Evolutionary conservation across 2,113 vertebrate species (phyloP).

Genomic region (Burhinus oedicnemus): DNA sequence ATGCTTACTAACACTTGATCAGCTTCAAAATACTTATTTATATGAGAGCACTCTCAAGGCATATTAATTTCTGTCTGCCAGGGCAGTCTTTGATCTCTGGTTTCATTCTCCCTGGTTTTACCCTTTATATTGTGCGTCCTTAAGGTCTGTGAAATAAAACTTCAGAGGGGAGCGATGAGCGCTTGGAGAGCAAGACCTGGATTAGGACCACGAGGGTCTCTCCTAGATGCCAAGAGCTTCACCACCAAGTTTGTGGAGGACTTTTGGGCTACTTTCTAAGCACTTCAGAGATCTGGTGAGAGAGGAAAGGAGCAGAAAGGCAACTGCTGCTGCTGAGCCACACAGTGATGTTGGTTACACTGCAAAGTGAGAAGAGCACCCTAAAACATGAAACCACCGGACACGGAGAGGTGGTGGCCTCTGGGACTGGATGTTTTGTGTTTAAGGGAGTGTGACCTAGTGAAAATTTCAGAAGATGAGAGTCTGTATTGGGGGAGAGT

Average conservation of each 20-base stretch:
- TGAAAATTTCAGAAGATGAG: not conserved
- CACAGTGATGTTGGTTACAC: not conserved
- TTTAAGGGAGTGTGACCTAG: not conserved
- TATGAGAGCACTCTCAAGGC: not conserved
- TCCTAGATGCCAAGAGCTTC: not conserved
- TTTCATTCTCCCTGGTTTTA: not conserved
- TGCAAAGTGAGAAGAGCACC: not conserved
- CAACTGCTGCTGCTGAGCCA: not conserved
- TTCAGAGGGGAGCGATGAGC: not conserved
- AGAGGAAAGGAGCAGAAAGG: not conserved
- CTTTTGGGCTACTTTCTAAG: not conserved
- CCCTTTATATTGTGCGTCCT: accelerated
- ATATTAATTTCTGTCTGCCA: not conserved
- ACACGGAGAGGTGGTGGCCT: not conserved
- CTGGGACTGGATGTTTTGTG: not conserved
- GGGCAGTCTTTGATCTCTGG: not conserved
- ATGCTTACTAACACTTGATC: not conserved
- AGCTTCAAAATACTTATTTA: not conserved
- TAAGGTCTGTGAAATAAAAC: not conserved
- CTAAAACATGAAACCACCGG: not conserved
- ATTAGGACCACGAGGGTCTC: not conserved
- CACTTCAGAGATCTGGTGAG: not conserved
- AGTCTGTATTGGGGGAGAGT: not conserved
- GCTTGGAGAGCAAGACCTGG: not conserved
- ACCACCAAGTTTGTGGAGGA: not conserved